Evolutionary conservation across 1,140 invertebrate species (phyloP).

Genomic region (Melipona quadrifasciata): DNA sequence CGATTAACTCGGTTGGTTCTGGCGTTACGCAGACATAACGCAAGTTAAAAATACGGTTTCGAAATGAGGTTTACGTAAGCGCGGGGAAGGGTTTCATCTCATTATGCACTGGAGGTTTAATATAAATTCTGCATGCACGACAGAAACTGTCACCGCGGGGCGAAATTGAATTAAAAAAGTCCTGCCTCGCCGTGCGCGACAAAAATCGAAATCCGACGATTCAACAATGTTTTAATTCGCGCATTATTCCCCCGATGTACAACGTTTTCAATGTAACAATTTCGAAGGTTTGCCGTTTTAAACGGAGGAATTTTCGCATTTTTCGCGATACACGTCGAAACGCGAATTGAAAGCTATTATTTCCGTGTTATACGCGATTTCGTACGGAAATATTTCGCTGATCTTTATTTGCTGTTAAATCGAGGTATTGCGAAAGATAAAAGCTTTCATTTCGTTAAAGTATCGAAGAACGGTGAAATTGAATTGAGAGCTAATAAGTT

Average conservation of each 20-base stretch:
- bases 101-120: conserved; percentile 30
- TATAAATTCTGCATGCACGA: conserved; percentile 36
- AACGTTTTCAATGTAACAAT: neutral
- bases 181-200: neutral
- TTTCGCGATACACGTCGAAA: neutral
- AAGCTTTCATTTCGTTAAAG: neutral
- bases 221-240: no score
- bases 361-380: neutral
- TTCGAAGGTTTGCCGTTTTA: neutral
- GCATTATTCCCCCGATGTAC: neutral
- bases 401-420: neutral
- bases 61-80: conserved; percentile 49
- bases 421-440: neutral
- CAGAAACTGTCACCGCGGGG: neutral
- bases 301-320: neutral
- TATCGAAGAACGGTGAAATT: neutral
- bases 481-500: neutral
- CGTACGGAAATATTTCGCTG: neutral
- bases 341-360: neutral
- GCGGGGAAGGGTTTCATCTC: conserved; percentile 38
- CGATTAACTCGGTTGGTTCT: neutral
- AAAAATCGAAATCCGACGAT: neutral
- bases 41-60: conserved; percentile 17
- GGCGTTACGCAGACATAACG: neutral
- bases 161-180: conserved; percentile 37